A percentile compares a stretch with the other conserved stretches of the same genome.
Conservation (phyloP, 2,113 vertebrate species). For the Pao palembangensis region DNA sequence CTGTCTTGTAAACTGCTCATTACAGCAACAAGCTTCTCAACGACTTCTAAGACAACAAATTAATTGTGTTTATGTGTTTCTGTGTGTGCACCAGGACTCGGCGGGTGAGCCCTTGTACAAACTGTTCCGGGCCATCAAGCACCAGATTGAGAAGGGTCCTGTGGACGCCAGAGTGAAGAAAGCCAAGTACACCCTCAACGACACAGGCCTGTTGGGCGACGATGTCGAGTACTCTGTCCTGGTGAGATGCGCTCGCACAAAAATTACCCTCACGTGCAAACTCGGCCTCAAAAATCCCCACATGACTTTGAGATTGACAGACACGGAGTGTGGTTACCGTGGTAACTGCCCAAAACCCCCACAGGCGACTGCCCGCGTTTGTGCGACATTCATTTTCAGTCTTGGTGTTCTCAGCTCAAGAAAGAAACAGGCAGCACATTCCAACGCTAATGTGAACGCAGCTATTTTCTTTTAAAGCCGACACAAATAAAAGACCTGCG, state of each 20-base stretch:
- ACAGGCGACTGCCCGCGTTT: constrained; percentile 49
- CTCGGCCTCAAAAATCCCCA: not conserved
- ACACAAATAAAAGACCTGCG: constrained; percentile 61
- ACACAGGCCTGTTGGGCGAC: constrained; percentile 91
- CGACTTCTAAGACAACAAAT: constrained; percentile 30
- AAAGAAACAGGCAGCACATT: constrained; percentile 38
- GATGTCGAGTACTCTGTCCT: constrained; percentile 89
- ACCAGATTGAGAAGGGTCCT: constrained; percentile 97
- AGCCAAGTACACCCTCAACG: constrained; percentile 97
- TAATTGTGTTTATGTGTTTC: constrained; percentile 19
- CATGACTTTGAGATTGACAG: not conserved
- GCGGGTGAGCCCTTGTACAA: constrained; percentile 95
- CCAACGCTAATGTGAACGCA: constrained; percentile 55
- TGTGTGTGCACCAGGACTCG: constrained; percentile 80
- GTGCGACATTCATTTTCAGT: constrained; percentile 66
- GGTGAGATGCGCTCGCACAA: constrained; percentile 70
- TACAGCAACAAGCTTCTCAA: constrained; percentile 38
- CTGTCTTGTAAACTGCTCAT: constrained; percentile 38
- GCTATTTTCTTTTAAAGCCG: constrained; percentile 64
- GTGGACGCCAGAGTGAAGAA: constrained; percentile 93
- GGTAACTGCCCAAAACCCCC: constrained; percentile 45
- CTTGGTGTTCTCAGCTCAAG: constrained; percentile 46
- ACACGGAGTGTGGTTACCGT: constrained; percentile 47
- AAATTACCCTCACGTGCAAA: not conserved
- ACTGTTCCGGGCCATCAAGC: constrained; percentile 97